These are phyloP conservation scores for Anthopleura xanthogrammica DNA, from an alignment of 92 coral and sea anemone species.

Conservation along the genomic window DNA sequence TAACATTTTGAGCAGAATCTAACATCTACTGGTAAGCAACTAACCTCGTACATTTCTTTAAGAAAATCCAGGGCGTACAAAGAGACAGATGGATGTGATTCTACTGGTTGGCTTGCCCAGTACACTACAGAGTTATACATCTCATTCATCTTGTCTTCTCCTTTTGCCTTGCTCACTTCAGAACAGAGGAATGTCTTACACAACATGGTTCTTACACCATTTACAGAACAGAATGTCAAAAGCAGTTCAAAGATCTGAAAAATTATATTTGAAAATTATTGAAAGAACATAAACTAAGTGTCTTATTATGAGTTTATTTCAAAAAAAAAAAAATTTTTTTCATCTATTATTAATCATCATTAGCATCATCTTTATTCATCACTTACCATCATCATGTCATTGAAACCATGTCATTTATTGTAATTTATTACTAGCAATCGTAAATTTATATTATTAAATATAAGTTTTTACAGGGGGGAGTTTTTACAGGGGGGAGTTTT, in stretches of 20 bases:
- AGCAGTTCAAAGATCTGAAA: slow-evolving; percentile 84
- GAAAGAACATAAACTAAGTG: too few species aligned
- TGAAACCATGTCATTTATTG: too few species aligned
- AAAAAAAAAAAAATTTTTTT: too few species aligned
- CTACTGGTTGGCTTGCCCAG: slow-evolving; percentile 83
- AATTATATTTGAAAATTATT: background rate
- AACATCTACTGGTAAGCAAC: background rate
- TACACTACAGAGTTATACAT: slow-evolving; percentile 62
- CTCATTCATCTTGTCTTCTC: slow-evolving; percentile 54
- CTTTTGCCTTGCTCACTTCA: slow-evolving; percentile 41
- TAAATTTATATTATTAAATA: too few species aligned
- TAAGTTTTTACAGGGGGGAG: too few species aligned
- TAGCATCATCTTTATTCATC: too few species aligned
- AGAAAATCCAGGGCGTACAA: slow-evolving; percentile 82
- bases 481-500: too few species aligned
- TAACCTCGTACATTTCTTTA: slow-evolving; percentile 94
- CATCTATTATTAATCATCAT: too few species aligned
- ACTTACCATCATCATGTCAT: too few species aligned
- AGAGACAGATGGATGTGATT: slow-evolving; percentile 74
- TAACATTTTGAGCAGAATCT: too few species aligned
- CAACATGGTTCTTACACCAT: slow-evolving; percentile 65
- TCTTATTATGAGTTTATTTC: too few species aligned
- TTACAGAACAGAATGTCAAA: slow-evolving; percentile 84
- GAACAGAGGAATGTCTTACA: slow-evolving; percentile 62
- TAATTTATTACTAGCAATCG: too few species aligned